Conservation (phyloP, 2,113 vertebrate genomes). For the Platichthys flesus region DNA sequence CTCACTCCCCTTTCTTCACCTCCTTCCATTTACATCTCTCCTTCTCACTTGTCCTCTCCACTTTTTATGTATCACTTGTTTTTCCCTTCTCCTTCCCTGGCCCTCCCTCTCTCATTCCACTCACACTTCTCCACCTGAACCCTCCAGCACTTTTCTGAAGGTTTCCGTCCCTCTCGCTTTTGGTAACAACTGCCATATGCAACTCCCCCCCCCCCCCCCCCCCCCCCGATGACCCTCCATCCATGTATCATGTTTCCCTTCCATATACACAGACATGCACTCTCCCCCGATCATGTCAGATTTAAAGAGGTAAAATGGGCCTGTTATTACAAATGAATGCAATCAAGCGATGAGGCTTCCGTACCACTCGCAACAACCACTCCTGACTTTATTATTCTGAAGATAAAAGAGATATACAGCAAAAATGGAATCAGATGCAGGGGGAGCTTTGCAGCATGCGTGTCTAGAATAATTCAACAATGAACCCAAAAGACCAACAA, state of each 20-base stretch:
- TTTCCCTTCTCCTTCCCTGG: slow-evolving; percentile 35
- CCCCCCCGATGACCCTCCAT: slow-evolving; percentile 47
- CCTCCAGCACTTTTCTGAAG: slow-evolving; percentile 72
- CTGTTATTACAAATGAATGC: slow-evolving; percentile 56
- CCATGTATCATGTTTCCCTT: slow-evolving; percentile 27
- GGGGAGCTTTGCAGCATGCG: slow-evolving; percentile 53
- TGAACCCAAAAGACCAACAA: slow-evolving; percentile 21
- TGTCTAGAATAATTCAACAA: slow-evolving; percentile 61
- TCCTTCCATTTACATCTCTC: slow-evolving; percentile 67
- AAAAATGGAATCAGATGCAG: slow-evolving; percentile 63
- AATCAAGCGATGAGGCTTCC: slow-evolving; percentile 59
- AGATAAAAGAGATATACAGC: slow-evolving; percentile 58
- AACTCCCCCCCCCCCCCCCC: slow-evolving; percentile 21
- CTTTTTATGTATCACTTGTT: slow-evolving; percentile 58
- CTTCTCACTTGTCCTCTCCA: slow-evolving; percentile 27
- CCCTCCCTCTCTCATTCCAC: slow-evolving; percentile 49
- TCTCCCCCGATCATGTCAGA: slow-evolving; percentile 51
- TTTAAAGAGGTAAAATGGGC: slow-evolving; percentile 62
- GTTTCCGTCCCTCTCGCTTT: slow-evolving; percentile 72
- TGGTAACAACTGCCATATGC: slow-evolving; percentile 79
- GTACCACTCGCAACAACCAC: slow-evolving; percentile 67
- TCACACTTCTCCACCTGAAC: slow-evolving; percentile 61
- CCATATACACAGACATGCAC: slow-evolving; percentile 31
- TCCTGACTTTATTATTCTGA: slow-evolving; percentile 75
- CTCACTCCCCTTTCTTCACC: slow-evolving; percentile 62